These are phyloP conservation scores for Periophthalmus magnuspinnatus DNA, from an alignment of 2,797 vertebrate species.

Conservation along the genomic window DNA sequence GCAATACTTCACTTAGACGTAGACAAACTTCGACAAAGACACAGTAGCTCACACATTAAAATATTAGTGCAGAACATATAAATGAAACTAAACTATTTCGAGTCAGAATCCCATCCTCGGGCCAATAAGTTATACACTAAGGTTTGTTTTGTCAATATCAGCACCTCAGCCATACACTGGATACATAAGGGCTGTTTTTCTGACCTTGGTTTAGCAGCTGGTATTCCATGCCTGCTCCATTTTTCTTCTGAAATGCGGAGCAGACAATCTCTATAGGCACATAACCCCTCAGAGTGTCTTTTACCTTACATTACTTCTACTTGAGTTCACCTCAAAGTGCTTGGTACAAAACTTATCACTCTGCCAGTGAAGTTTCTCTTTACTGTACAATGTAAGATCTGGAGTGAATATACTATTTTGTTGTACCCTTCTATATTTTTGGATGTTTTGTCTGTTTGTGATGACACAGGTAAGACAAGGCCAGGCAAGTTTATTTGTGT, in stretches of 20 bases:
- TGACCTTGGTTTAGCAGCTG: background rate
- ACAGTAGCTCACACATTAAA: too few species aligned
- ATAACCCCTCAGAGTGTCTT: background rate
- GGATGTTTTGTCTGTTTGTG: too few species aligned
- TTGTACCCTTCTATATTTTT: too few species aligned
- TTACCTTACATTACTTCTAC: background rate
- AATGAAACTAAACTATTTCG: too few species aligned
- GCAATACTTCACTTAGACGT: background rate
- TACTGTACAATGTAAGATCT: background rate
- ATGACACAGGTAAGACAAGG: too few species aligned
- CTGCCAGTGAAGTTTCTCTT: background rate
- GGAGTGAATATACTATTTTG: background rate
- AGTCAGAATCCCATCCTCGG: background rate
- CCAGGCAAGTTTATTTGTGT: too few species aligned
- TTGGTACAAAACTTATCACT: background rate
- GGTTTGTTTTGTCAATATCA: background rate
- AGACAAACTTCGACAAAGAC: too few species aligned
- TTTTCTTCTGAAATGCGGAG: background rate
- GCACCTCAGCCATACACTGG: too few species aligned
- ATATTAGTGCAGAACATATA: too few species aligned
- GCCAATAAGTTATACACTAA: too few species aligned
- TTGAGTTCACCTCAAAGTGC: conserved; percentile 2
- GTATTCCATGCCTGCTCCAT: background rate
- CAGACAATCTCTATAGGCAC: background rate
- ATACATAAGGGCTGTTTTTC: background rate